Evolutionary conservation across 2,113 vertebrate genomes (phyloP), one percentile per base, ranked within the genome.

Genomic region (Physeter macrocephalus): DNA sequence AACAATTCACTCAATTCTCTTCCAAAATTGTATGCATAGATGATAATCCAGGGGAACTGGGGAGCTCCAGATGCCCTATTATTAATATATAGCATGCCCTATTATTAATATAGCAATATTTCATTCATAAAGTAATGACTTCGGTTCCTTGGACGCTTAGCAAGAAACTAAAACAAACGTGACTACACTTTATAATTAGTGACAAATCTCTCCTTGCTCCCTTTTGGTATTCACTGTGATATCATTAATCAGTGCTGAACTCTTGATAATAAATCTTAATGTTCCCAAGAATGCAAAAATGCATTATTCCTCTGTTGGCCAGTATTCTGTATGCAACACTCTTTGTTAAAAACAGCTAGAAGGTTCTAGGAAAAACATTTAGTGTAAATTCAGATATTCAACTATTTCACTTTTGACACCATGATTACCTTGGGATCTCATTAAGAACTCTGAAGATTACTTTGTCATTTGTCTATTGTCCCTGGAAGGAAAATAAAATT

Each of bases 381-480:
- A 43, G 75, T 88, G 98, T 97, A 98, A 96, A 98, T 97, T 98
- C 91, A 98, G 97, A 41, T 96, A 57, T 96, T 98, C 95, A 96
- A 95, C 46, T 86, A 69, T 97, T 98, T 97, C 61, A 54, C 88
- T 97, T 98, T 98, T 90, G 94, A 98, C 80, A 78, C 96, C 27
- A 95, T 57, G 96, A 93, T 36, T 97, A 97, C 90, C 97, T 88
- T 97, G 98, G 98, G 97, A 97, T 97, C 97, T 98, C 98, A 98
- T 98, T 98, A 98, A 96, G 88, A 97, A 97, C 94, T 97, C 91
- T 86, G 95, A 98, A 97, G 97, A 97, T 98, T 98, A 96, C 88
- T 98, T 98, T 98, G 97, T 97, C 96, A 97, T 97, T 97, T 98
- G 72, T 98, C 97, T 98, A 3, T 97, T 98, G 59, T 98, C 94